Base-by-base conservation (phyloP, 1,140 invertebrate genomes). In the Drosophila obscura region DNA sequence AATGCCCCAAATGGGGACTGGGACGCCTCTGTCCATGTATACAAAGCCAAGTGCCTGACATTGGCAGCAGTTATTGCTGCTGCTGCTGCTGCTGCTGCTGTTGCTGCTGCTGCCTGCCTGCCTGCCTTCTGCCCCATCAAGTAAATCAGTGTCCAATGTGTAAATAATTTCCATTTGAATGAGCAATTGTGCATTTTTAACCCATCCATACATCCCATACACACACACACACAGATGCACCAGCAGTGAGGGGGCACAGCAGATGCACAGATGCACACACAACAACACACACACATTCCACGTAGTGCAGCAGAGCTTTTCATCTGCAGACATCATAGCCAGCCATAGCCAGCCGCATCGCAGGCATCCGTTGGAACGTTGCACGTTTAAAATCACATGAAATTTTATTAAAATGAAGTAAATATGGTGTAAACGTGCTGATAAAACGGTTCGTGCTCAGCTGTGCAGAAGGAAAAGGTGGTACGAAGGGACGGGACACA, bases 321-420 rank as follows among this genome's bases (percentile, higher is more conserved):
- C 83, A 80, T 77, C 62, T 77, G 83, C 82, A 82, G 82, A 76
- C 77, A 80, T 81, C 78, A 57, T 13, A 24, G 4, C 31, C 16
- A 19, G 19, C 35, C 59, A 44, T 19, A 11, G 44, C 46, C 19
- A 19, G 19, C 19, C 19, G 2, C 19, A 19, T 19, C 19, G 19
- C 19, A 19, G 19, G 19, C 19, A 28, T 48, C 24, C 57, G 57
- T 59, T 26, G 41, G 24, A 39, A 39, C 53, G 39, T 24, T 46
- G 52, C 46, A 77, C 83, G 83, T 87, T 87, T 88, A 88, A 88
- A 90, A 82, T 84, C 80, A 82, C 77, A 90, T 90, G 88, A 90
- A 90, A 90, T 90, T 90, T 88, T 90, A 88, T 90, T 91, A 89
- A 89, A 89, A 91, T 89, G 89, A 91, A 90, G 89, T 91, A 91